Percentiles rank a stretch among this genome's conserved stretches.
phyloP scores from a whole-genome alignment of 2,797 vertebrate species.

The Pseudochromis fuscus region DNA sequence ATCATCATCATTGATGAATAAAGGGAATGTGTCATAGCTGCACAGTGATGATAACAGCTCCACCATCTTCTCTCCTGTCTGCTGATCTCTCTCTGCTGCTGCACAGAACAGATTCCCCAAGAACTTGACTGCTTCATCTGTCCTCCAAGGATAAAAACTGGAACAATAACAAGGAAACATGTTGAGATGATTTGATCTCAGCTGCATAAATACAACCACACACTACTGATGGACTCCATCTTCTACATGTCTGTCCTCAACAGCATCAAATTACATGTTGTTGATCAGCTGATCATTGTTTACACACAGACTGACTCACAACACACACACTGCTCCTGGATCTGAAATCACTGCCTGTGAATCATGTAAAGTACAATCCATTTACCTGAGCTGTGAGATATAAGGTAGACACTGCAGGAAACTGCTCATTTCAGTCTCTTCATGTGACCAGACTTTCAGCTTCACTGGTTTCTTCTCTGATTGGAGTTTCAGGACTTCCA shows the following conservation, averaged over 20 bases:
- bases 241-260: no score
- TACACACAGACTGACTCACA: no score
- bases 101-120: not conserved
- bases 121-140: not conserved
- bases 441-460: constrained; percentile 36
- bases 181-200: no score
- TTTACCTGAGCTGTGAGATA: constrained; percentile 47
- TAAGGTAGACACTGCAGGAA: constrained; percentile 44
- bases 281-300: no score
- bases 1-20: no score
- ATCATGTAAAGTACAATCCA: not conserved
- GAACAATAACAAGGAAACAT: not conserved
- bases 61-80: constrained; percentile 1
- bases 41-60: constrained; percentile 4
- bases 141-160: not conserved
- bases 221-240: no score
- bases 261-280: no score
- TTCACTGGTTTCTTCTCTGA: constrained; percentile 39
- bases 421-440: constrained; percentile 51
- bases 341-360: no score
- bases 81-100: not conserved
- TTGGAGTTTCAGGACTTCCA: constrained; percentile 54
- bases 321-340: no score
- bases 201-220: no score
- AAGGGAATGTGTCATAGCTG: not conserved